phyloP scores from a whole-genome alignment of 2,797 vertebrate genomes.

The Myotis findleyi region DNA sequence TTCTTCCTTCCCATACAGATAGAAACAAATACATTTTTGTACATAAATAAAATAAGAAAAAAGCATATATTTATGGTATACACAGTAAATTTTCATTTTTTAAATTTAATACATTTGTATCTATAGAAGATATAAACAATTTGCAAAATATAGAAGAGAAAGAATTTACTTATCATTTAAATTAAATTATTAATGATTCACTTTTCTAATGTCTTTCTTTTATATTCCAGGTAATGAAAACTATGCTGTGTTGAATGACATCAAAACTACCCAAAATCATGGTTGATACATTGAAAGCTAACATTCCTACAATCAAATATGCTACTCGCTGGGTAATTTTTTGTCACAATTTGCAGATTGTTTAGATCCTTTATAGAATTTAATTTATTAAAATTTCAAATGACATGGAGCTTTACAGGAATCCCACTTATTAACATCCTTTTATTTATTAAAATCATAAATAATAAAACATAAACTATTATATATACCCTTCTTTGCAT shows the following conservation, averaged over 20 bases:
- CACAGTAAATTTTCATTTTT: conserved; percentile 22
- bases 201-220: conserved; percentile 33
- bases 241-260: background rate
- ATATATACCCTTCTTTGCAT: background rate
- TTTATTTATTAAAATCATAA: conserved; percentile 73
- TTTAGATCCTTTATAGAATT: conserved; percentile 50
- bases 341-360: background rate
- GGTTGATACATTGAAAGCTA: background rate
- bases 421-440: background rate
- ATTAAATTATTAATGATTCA: background rate
- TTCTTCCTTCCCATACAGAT: conserved; percentile 15
- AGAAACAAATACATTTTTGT: conserved; percentile 19
- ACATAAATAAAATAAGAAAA: conserved; percentile 60
- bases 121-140: conserved; percentile 26
- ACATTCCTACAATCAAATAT: background rate
- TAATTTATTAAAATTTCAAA: conserved; percentile 68
- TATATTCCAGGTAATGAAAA: conserved; percentile 49
- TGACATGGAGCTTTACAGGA: background rate
- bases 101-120: conserved; percentile 54
- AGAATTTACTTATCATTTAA: conserved; percentile 36
- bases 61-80: conserved; percentile 28
- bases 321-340: conserved; percentile 26
- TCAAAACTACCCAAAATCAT: conserved; percentile 42
- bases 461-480: conserved; percentile 62
- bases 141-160: background rate